A percentile compares a stretch with the other conserved stretches of the same genome.
Conservation (phyloP, 2,113 vertebrate species). For the Clinocottus analis region DNA sequence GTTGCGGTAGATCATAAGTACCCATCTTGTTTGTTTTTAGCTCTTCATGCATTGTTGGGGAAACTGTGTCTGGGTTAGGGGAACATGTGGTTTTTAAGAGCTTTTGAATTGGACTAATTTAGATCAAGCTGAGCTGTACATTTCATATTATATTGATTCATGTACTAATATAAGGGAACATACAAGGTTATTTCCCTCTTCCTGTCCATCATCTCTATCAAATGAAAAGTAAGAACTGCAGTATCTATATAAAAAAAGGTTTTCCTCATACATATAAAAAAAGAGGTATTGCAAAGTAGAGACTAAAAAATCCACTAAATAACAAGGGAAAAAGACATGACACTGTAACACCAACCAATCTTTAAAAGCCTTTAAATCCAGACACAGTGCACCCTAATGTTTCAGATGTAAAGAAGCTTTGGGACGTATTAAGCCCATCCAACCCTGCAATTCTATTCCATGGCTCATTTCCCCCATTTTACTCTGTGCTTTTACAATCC, state of each 20-base stretch:
- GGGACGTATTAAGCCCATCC: not conserved
- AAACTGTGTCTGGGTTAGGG: not conserved
- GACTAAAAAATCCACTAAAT: not conserved
- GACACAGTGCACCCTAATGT: not conserved
- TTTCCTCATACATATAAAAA: not conserved
- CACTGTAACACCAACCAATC: not conserved
- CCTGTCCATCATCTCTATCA: too few species aligned
- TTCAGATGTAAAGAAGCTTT: not conserved
- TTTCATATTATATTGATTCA: not conserved
- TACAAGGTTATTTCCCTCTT: too few species aligned
- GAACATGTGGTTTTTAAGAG: not conserved
- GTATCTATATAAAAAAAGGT: not conserved
- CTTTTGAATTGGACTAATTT: not conserved
- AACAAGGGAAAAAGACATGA: not conserved
- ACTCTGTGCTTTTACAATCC: not conserved
- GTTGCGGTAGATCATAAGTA: too few species aligned
- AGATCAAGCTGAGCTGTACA: not conserved
- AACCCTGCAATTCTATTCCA: not conserved
- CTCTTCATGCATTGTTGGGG: not conserved
- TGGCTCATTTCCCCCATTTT: conserved; percentile 4
- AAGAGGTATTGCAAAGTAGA: not conserved
- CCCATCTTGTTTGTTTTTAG: not conserved
- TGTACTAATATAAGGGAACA: too few species aligned
- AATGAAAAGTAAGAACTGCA: too few species aligned
- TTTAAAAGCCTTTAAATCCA: not conserved